Evolutionary conservation across 1,140 invertebrate species (phyloP), one percentile per base, ranked within the genome.

Genomic region (Drosophila ambigua): DNA sequence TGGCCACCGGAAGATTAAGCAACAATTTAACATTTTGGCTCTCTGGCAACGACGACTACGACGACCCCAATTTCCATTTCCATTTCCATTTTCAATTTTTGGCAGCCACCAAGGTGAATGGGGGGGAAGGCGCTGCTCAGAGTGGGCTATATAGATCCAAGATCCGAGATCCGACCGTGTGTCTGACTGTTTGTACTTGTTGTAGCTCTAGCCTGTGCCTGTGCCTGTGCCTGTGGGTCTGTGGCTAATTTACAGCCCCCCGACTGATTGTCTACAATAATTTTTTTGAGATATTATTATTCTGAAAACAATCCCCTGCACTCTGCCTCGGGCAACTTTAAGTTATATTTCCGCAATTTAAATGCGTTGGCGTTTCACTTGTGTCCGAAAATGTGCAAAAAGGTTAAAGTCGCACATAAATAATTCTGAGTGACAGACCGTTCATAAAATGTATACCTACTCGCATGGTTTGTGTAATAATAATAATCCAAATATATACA

Each of bases 1-100:
- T 76, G 24, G 62, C 77, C 68, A 82, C 79, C 79, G 79, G 79
- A 82, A 82, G 79, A 82, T 82, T 82, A 74, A 73, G 79, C 79
- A 82, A 82, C 73, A 77, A 58, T 77, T 77, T 72, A 81, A 81
- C 62, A 80, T 80, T 81, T 77, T 72, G 61, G 46, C 77, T 67
- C 61, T 60, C 57, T 62, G 72, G 66, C 69, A 69, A 57, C 69
- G 66, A 67, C 35, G 35, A 39, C 35, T 39, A 39, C 48, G 52
- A 57, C 77, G 74, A 77, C 78, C 79, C 78, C 78, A 77, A 77
- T 82, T 81, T 80, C 72, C 58, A 80, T 80, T 80, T 79, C 72
- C 78, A 80, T 76, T 80, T 80, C 64, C 68, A 64, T 64, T 57
- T 65, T 49, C 52, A 72, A 43, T 60, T 60, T 76, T 82, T 77